Base-by-base conservation (phyloP, 1,140 invertebrate species). In the Heliconius nattereri region DNA sequence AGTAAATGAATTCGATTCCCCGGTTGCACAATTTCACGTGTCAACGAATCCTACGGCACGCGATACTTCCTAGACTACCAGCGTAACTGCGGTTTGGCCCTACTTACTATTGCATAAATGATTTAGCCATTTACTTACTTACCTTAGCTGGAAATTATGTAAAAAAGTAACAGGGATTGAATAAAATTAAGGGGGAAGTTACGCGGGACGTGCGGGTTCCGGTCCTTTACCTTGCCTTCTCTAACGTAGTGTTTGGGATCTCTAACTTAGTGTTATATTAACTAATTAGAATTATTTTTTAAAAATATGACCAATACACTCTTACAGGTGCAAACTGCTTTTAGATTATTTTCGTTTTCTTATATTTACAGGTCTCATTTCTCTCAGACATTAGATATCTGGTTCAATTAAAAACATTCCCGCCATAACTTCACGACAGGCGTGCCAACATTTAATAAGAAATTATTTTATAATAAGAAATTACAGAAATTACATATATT, bases 11-110 rank as follows among this genome's bases (percentile, higher is more conserved):
- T 66, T 76, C 74, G 26, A 37, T 35, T 66, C 23, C 19, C n/a
- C 35, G 23, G 37, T 76, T 66, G 60, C 75, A 29, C 57, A 76
- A 76, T 49, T 26, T 29, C 29, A 66, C 32, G 75, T 37, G 57
- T 75, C 54, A 76, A 76, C 35, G 57, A 66, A 60, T 66, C 57
- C 75, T 76, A 45, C 29, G 75, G 35, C 37, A 26, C 37, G 75
- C 75, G 75, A 76, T 60, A 76, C 75, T 76, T 76, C 75, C 75
- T 54, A 66, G 60, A 66, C 23, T 13, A 60, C 49, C 26, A 60
- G 52, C 54, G 23, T 35, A 66, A 66, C 60, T 75, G 74, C 57
- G 75, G 75, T 76, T 35, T 75, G 54, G 32, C 9, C 35, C 74
- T 75, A 35, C 20, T 20, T 5, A 16, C 5, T 76, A 37, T 52